A percentile compares a stretch with the other conserved stretches of the same genome.
Conservation (phyloP, 2,797 vertebrate genomes). For the Poeciliopsis infans region DNA sequence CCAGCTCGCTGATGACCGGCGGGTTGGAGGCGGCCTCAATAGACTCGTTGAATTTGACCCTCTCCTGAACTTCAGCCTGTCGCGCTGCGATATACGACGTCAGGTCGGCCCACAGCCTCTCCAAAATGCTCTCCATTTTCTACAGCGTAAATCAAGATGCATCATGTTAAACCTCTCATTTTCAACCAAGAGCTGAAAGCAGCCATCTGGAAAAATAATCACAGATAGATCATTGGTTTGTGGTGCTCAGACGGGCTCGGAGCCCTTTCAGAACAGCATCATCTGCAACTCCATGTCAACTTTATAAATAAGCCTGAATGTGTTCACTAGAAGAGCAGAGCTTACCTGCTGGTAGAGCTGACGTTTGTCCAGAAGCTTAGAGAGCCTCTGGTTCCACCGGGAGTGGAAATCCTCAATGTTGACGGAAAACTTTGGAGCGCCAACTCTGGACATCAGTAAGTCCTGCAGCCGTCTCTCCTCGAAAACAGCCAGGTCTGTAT, state of each 20-base stretch:
- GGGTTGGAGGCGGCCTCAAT: slow-evolving; percentile 18
- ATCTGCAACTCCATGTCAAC: neutral
- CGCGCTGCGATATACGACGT: slow-evolving; percentile 60
- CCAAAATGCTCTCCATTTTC: slow-evolving; percentile 77
- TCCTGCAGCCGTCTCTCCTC: slow-evolving; percentile 75
- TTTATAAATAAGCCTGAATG: neutral
- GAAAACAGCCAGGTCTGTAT: slow-evolving; percentile 66
- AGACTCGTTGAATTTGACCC: slow-evolving; percentile 52
- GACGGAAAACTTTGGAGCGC: slow-evolving; percentile 24
- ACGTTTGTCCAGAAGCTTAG: slow-evolving; percentile 66
- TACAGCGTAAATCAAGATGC: slow-evolving; percentile 40
- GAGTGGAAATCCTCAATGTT: slow-evolving; percentile 44
- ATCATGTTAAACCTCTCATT: neutral
- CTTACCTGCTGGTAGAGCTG: slow-evolving; percentile 69
- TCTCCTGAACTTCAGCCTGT: slow-evolving; percentile 62
- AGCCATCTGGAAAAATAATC: neutral
- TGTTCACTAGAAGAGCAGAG: neutral
- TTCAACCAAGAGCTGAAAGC: neutral
- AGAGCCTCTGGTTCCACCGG: slow-evolving; percentile 58
- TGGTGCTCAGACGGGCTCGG: neutral
- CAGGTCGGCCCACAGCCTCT: slow-evolving; percentile 69
- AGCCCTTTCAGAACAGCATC: neutral
- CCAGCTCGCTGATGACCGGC: neutral
- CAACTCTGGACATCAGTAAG: slow-evolving; percentile 56
- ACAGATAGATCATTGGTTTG: neutral